Conservation (phyloP, 2,797 vertebrate genomes). For the Spea hammondii region DNA sequence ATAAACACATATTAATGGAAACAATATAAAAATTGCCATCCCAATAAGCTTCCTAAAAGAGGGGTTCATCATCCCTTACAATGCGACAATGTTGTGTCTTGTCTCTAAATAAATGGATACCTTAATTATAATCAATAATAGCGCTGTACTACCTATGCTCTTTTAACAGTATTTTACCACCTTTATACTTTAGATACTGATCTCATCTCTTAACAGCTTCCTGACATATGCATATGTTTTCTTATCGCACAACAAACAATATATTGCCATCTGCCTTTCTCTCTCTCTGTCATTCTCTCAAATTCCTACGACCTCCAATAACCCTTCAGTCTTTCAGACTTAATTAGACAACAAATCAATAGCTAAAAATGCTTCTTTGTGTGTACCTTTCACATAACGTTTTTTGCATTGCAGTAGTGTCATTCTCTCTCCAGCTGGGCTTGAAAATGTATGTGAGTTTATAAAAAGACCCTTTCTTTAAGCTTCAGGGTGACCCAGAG, state of each 20-base stretch:
- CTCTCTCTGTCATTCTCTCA: conserved; percentile 29
- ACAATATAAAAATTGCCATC: too few relatives aligned
- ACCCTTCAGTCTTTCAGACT: conserved; percentile 38
- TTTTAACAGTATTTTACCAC: too few relatives aligned
- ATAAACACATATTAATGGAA: too few relatives aligned
- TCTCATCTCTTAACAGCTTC: conserved; percentile 4
- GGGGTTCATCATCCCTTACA: too few relatives aligned
- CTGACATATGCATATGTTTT: conserved; percentile 29
- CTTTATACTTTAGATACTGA: not conserved
- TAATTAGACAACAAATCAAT: conserved; percentile 53
- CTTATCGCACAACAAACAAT: conserved; percentile 14
- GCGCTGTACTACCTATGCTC: too few relatives aligned
- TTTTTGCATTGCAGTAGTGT: conserved; percentile 38
- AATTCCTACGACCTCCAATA: conserved; percentile 42
- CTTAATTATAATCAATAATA: too few relatives aligned
- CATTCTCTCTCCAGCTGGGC: conserved; percentile 5
- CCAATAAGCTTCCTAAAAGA: too few relatives aligned
- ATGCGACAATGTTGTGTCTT: too few relatives aligned
- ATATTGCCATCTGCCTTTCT: conserved; percentile 24
- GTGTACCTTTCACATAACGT: conserved; percentile 49
- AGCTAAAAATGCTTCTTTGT: conserved; percentile 45
- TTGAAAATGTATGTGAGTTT: conserved; percentile 16
- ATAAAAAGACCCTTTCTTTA: conserved; percentile 10
- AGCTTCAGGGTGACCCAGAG: conserved; percentile 29
- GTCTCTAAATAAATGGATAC: too few relatives aligned